These are phyloP conservation scores for Podocnemis expansa DNA, from an alignment of 2,113 vertebrate species.

Conservation along the genomic window DNA sequence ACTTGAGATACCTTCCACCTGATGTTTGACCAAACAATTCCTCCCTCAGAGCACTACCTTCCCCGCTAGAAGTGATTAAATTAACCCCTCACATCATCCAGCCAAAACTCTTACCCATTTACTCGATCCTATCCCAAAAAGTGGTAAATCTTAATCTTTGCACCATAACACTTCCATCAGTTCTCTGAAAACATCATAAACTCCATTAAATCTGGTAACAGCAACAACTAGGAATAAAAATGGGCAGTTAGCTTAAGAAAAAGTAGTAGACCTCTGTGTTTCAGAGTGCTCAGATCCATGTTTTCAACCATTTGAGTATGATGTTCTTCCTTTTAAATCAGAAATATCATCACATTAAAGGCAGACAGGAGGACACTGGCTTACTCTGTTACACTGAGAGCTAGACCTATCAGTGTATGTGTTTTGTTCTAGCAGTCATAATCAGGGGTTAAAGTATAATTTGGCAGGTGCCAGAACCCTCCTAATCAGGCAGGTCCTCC, in stretches of 20 bases:
- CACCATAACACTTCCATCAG: background rate
- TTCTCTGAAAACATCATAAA: background rate
- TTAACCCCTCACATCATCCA: background rate
- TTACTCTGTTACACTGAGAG: no score
- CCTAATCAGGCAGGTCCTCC: no score
- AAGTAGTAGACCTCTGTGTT: background rate
- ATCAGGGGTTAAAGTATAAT: no score
- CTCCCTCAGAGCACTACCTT: background rate
- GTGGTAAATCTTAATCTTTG: background rate
- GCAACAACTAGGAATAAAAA: background rate
- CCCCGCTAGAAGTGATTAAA: background rate
- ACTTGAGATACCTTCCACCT: background rate
- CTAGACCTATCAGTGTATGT: background rate
- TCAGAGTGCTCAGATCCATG: background rate
- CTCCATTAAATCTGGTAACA: background rate
- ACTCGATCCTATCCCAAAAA: background rate
- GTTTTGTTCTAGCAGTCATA: background rate
- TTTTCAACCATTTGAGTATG: background rate
- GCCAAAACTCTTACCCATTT: background rate
- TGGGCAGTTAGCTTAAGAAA: background rate
- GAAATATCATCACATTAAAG: background rate
- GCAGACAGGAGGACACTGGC: background rate
- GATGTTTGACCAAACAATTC: background rate
- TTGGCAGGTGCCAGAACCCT: no score
- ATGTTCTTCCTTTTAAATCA: background rate